phyloP scores from a whole-genome alignment of 2,888 invertebrate species.

The Heliconius hortense region DNA sequence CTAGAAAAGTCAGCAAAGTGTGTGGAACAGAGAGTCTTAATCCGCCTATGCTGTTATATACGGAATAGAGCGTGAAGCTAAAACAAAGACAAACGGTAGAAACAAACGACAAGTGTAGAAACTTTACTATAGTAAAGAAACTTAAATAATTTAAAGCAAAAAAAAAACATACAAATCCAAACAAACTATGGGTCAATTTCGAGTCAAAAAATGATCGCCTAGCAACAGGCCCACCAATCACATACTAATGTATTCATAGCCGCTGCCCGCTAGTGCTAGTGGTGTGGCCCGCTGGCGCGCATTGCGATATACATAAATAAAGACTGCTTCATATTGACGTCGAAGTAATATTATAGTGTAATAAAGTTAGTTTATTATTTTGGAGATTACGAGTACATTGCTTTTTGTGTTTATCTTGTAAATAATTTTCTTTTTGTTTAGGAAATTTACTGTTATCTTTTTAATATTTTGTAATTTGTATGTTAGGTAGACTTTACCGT shows the following conservation, averaged over 20 bases:
- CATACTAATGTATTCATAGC: constrained; percentile 31
- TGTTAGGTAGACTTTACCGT: no score
- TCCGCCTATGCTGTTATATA: no score
- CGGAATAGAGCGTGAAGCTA: no score
- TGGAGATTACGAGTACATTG: neutral
- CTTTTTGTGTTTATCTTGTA: neutral
- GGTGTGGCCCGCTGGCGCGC: constrained; percentile 6
- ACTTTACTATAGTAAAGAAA: neutral
- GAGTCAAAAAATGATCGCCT: constrained; percentile 9
- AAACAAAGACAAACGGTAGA: neutral
- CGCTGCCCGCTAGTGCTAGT: neutral
- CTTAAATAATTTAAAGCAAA: neutral
- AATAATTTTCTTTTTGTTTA: neutral
- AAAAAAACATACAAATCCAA: neutral
- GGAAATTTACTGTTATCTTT: no score
- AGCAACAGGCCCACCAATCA: constrained; percentile 28
- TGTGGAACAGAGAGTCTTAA: neutral
- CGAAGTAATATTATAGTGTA: constrained; percentile 4
- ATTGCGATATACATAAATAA: constrained; percentile 28
- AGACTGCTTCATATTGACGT: constrained; percentile 4
- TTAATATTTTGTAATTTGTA: no score
- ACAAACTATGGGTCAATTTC: neutral
- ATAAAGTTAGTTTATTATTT: neutral
- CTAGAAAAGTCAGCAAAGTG: no score
- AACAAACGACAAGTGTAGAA: neutral